A percentile compares a stretch with the other conserved stretches of the same genome.
Evolutionary conservation across 2,888 invertebrate species (phyloP).

Genomic region (Marasmarcha lunaedactyla): DNA sequence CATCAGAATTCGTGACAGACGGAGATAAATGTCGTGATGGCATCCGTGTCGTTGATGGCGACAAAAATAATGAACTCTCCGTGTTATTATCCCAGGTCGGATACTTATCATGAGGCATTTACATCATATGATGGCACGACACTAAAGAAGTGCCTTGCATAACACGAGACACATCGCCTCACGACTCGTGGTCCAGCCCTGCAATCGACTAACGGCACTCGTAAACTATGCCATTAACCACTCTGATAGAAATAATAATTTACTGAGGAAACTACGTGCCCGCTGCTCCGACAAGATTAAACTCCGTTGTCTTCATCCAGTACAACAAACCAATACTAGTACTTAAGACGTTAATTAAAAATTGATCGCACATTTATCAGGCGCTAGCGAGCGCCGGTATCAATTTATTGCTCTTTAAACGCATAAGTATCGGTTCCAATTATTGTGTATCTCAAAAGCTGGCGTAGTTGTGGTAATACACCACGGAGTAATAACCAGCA

Average conservation of each 20-base stretch:
- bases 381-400: constrained; percentile 33
- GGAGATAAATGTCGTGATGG: constrained; percentile 27
- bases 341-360: constrained; percentile 43
- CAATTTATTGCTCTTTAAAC: constrained; percentile 44
- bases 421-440: constrained; percentile 26
- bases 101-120: constrained; percentile 35
- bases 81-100: constrained; percentile 33
- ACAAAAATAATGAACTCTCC: constrained; percentile 41
- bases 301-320: neutral
- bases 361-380: constrained; percentile 44
- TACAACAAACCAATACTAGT: constrained; percentile 7
- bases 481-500: constrained; percentile 17
- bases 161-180: constrained; percentile 42
- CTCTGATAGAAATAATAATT: constrained; percentile 33
- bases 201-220: constrained; percentile 35
- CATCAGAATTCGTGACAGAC: constrained; percentile 45
- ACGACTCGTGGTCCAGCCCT: constrained; percentile 37
- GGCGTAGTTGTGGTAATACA: constrained; percentile 17
- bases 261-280: constrained; percentile 27
- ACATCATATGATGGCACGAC: constrained; percentile 25
- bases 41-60: constrained; percentile 31
- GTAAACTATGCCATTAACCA: constrained; percentile 44
- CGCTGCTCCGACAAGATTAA: neutral
- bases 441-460: constrained; percentile 28
- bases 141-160: constrained; percentile 24